These are phyloP conservation scores for Heloderma charlesbogerti DNA, from an alignment of 2,113 vertebrate species.

Conservation along the genomic window DNA sequence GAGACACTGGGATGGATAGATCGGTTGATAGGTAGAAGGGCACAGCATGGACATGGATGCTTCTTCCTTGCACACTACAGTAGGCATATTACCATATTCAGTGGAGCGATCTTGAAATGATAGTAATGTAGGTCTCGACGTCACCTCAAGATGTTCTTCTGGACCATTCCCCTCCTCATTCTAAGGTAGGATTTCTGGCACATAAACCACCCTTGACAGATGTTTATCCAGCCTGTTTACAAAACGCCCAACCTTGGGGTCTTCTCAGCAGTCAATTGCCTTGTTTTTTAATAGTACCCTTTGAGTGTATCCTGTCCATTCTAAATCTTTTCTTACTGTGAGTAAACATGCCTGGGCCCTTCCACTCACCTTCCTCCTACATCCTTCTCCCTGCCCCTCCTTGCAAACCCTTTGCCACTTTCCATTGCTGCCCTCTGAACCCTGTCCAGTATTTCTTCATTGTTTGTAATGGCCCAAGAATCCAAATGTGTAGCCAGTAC, in stretches of 20 bases:
- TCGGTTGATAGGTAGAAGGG: not conserved
- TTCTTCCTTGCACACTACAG: not conserved
- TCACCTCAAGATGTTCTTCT: not conserved
- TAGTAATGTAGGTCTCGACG: not conserved
- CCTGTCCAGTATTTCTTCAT: not conserved
- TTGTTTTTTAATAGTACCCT: constrained; percentile 7
- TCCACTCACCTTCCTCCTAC: not conserved
- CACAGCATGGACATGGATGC: not conserved
- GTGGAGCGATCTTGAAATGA: not conserved
- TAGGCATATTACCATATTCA: not conserved
- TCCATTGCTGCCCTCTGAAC: constrained; percentile 18
- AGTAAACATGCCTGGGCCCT: constrained; percentile 1
- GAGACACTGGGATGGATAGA: not conserved
- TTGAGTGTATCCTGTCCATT: constrained; percentile 6
- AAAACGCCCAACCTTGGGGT: constrained; percentile 2
- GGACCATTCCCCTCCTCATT: not conserved
- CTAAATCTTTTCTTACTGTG: constrained; percentile 24
- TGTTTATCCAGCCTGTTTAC: constrained; percentile 33
- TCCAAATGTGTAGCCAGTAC: not conserved
- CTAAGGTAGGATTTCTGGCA: not conserved
- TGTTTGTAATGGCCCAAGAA: not conserved
- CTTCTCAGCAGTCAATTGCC: not conserved
- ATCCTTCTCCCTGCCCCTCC: not conserved
- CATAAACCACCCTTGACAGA: constrained; percentile 27
- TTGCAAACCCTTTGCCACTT: not conserved